These are phyloP conservation scores for Drosophila helvetica DNA, from an alignment of 2,888 invertebrate species.

Conservation along the genomic window DNA sequence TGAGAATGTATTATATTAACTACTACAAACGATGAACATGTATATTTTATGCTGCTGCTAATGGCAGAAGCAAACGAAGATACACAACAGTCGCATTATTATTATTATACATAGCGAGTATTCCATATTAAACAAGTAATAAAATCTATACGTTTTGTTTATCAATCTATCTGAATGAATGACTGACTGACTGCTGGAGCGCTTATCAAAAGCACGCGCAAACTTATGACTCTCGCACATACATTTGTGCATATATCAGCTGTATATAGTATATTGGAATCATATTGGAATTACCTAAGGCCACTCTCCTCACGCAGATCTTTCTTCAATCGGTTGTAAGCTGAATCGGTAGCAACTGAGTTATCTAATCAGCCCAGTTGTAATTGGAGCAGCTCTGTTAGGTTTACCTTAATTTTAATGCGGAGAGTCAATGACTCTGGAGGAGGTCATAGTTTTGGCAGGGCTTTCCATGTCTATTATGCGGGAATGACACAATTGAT, in stretches of 20 bases:
- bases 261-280: conserved; percentile 1
- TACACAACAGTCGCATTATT: conserved; percentile 59
- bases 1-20: conserved; percentile 71
- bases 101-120: conserved; percentile 65
- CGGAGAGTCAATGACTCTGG: too few relatives aligned
- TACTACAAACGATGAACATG: conserved; percentile 65
- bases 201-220: conserved; percentile 46
- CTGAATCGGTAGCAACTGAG: neutral
- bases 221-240: conserved; percentile 1
- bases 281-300: neutral
- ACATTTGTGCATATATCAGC: neutral
- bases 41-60: conserved; percentile 65
- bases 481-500: too few relatives aligned
- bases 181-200: too few relatives aligned
- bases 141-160: conserved; percentile 70
- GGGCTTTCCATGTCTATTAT: too few relatives aligned
- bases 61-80: conserved; percentile 54
- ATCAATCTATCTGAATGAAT: conserved; percentile 37
- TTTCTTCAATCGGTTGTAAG: too few relatives aligned
- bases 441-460: too few relatives aligned
- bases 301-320: neutral
- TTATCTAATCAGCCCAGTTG: neutral
- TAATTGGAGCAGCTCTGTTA: neutral
- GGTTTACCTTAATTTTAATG: too few relatives aligned
- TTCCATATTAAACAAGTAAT: conserved; percentile 70